Base-by-base conservation (phyloP, 2,888 invertebrate genomes). In the Adelognathus sp. region DNA sequence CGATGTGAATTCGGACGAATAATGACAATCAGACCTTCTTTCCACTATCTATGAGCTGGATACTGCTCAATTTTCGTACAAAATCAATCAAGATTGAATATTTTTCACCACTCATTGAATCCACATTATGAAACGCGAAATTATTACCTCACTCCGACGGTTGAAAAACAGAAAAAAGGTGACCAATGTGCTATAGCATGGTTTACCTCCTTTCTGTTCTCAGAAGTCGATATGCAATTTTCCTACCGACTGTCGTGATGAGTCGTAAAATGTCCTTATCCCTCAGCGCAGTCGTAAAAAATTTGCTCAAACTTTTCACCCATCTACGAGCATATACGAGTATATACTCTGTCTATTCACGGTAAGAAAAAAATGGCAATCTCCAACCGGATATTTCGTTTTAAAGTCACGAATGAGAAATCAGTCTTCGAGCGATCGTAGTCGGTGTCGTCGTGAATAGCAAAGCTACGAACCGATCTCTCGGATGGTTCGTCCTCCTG, bases 401-500 rank as follows among this genome's bases (percentile, higher is more conserved):
- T 70, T 60, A 71, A 16, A 36, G 67, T 72, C 71, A 67, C 75
- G 54, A 66, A 46, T 36, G 67, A 72, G 75, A 79, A 75, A 72
- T 79, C 70, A 54, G 54, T 79, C 33, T 29, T 54, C 21, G n/a
- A n/a, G n/a, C 80, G 27, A 80, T 69, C 50, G 69, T 76, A 71
- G 71, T 58, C 60, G 69, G 54, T 73, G 76, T 75, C 75, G 80
- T 75, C 74, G 69, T 76, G 79, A 80, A 79, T 81, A 82, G 76
- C 58, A 74, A 81, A 71, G 80, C 24, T 50, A 50, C 24, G 75
- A 69, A 73, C 60, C 69, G 78, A 83, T 79, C 80, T 81, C 73
- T 75, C 76, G 76, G 66, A 67, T 61, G 81, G 61, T 67, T 50
- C 50, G 50, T 50, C n/a, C n/a, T 50, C 5, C 50, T 21, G 24